Evolutionary conservation across 2,113 vertebrate genomes (phyloP).

Genomic region (Callipepla californica): DNA sequence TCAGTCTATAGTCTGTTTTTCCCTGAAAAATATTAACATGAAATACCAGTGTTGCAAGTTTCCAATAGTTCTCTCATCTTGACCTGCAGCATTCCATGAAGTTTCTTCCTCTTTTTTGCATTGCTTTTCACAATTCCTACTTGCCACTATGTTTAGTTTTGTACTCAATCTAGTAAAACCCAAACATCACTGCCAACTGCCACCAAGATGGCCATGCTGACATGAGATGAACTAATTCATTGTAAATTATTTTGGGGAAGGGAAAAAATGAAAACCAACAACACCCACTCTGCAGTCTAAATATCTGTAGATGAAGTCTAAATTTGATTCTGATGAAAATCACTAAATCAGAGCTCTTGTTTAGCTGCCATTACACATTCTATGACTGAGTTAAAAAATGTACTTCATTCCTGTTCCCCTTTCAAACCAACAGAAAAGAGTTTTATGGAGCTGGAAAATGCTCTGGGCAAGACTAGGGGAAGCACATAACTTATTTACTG

Average conservation of each 20-base stretch:
- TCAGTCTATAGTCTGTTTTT: background rate
- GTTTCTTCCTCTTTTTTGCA: background rate
- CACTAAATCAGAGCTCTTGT: slow-evolving; percentile 26
- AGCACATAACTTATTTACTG: slow-evolving; percentile 24
- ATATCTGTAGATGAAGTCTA: slow-evolving; percentile 26
- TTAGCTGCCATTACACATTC: slow-evolving; percentile 7
- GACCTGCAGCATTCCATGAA: background rate
- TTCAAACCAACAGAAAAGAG: slow-evolving; percentile 35
- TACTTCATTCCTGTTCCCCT: slow-evolving; percentile 18
- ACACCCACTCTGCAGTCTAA: background rate
- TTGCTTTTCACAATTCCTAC: background rate
- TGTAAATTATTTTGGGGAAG: background rate
- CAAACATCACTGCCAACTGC: background rate
- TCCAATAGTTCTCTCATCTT: background rate
- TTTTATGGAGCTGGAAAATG: slow-evolving; percentile 11
- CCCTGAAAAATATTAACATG: background rate
- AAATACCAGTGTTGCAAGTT: background rate
- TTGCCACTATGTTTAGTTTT: background rate
- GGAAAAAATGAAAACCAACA: background rate
- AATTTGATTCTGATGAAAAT: background rate
- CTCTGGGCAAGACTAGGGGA: slow-evolving; percentile 26
- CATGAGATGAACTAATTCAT: background rate
- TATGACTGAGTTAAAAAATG: slow-evolving; percentile 1
- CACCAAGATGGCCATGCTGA: background rate
- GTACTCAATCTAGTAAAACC: background rate